phyloP scores from a whole-genome alignment of 2,797 vertebrate genomes.

The Sylvilagus floridanus region DNA sequence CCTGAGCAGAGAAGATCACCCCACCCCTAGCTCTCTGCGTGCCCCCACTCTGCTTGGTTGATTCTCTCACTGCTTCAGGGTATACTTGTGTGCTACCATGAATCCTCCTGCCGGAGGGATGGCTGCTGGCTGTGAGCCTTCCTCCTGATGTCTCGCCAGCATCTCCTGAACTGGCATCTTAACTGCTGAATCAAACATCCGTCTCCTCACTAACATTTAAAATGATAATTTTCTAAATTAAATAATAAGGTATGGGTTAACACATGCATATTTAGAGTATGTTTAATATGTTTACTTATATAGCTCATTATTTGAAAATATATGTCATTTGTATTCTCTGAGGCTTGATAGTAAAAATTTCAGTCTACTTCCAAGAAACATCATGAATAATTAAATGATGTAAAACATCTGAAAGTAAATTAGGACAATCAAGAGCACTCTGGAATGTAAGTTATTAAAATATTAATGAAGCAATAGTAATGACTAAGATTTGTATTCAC shows the following conservation, averaged over 20 bases:
- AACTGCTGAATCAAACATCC: too few species aligned
- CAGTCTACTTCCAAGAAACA: conserved; percentile 46
- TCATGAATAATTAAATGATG: conserved; percentile 52
- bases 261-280: not conserved
- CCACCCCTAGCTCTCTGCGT: too few species aligned
- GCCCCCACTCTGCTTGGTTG: too few species aligned
- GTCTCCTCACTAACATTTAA: not conserved
- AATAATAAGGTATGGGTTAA: not conserved
- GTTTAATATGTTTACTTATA: not conserved
- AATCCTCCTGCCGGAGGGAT: too few species aligned
- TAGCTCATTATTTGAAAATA: conserved; percentile 23
- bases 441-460: not conserved
- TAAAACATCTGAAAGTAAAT: conserved; percentile 46
- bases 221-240: conserved; percentile 1
- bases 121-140: too few species aligned
- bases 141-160: too few species aligned
- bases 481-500: not conserved
- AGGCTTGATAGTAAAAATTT: not conserved
- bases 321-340: conserved; percentile 29
- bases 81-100: too few species aligned
- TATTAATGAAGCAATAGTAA: conserved; percentile 24
- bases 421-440: not conserved
- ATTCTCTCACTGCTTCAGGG: too few species aligned
- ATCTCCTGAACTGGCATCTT: too few species aligned
- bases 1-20: too few species aligned